Evolutionary conservation across 2,888 invertebrate genomes (phyloP).

Genomic region (Xanthia togata): DNA sequence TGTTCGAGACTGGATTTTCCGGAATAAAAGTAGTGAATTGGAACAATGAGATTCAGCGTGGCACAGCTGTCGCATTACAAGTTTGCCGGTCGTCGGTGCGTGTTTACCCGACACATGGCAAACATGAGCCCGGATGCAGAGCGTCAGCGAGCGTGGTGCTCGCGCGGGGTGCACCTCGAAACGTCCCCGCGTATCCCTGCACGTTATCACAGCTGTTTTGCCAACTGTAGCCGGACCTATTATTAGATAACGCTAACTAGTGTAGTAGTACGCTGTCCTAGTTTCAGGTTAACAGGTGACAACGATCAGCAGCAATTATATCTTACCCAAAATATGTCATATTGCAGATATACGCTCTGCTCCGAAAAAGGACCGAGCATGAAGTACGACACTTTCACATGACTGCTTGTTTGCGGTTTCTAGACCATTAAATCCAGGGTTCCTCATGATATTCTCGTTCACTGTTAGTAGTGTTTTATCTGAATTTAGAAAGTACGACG

Average conservation of each 20-base stretch:
- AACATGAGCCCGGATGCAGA: constrained; percentile 58
- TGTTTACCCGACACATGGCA: constrained; percentile 75
- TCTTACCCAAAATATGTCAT: constrained; percentile 1
- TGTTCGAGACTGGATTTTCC: constrained; percentile 72
- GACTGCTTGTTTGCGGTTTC: constrained; percentile 24
- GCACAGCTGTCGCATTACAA: constrained; percentile 80
- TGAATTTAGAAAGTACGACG: background rate
- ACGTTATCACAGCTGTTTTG: constrained; percentile 69
- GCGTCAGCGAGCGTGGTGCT: constrained; percentile 28
- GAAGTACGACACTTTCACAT: background rate
- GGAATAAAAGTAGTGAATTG: constrained; percentile 76
- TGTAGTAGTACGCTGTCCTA: constrained; percentile 54
- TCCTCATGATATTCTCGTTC: constrained; percentile 3
- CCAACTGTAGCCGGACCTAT: constrained; percentile 67
- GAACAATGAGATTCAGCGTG: constrained; percentile 78
- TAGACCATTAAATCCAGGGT: constrained; percentile 25
- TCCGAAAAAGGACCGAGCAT: background rate
- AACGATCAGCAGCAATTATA: constrained; percentile 41
- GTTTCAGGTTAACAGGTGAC: constrained; percentile 43
- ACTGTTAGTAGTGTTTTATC: background rate
- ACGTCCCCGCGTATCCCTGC: constrained; percentile 53
- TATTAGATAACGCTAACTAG: constrained; percentile 65
- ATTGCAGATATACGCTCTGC: background rate
- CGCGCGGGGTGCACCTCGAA: constrained; percentile 45
- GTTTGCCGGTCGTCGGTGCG: constrained; percentile 65